These are phyloP conservation scores for Bujurquina vittata DNA, from an alignment of 2,113 vertebrate genomes.

Conservation along the genomic window DNA sequence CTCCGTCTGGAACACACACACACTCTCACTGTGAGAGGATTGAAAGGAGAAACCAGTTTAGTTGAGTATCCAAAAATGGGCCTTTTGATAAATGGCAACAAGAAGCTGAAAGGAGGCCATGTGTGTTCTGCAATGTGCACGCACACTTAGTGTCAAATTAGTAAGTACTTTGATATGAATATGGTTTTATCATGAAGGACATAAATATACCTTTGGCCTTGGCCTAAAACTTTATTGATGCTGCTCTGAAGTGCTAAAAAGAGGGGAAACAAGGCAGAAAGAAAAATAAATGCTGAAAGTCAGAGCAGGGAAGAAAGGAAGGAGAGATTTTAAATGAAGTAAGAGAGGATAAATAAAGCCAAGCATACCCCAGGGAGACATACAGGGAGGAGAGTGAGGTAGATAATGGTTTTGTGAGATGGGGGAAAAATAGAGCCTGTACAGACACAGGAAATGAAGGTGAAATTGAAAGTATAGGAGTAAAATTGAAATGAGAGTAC, in stretches of 20 bases:
- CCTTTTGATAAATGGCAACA: slow-evolving; percentile 56
- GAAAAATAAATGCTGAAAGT: slow-evolving; percentile 15
- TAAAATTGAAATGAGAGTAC: slow-evolving; percentile 50
- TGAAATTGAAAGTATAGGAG: slow-evolving; percentile 55
- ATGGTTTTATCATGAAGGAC: slow-evolving; percentile 8
- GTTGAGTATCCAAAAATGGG: slow-evolving; percentile 49
- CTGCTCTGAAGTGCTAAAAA: slow-evolving; percentile 3
- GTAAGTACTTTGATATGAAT: neutral
- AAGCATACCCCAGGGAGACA: slow-evolving; percentile 23
- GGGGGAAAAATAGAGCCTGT: slow-evolving; percentile 15
- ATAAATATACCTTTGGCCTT: slow-evolving; percentile 7
- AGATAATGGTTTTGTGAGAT: slow-evolving; percentile 52
- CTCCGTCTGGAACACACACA: slow-evolving; percentile 24
- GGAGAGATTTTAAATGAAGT: slow-evolving; percentile 33
- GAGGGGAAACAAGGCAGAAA: neutral
- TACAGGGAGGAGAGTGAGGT: slow-evolving; percentile 5
- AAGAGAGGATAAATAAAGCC: slow-evolving; percentile 46
- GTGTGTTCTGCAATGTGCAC: neutral
- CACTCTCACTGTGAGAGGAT: slow-evolving; percentile 24
- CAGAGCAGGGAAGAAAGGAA: neutral
- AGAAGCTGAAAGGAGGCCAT: slow-evolving; percentile 23
- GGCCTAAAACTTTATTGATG: slow-evolving; percentile 5
- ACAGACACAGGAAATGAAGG: slow-evolving; percentile 56
- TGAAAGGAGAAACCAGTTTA: slow-evolving; percentile 64
- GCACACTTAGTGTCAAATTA: neutral